phyloP scores from a whole-genome alignment of 1,140 invertebrate genomes.

The Vanessa tameamea region DNA sequence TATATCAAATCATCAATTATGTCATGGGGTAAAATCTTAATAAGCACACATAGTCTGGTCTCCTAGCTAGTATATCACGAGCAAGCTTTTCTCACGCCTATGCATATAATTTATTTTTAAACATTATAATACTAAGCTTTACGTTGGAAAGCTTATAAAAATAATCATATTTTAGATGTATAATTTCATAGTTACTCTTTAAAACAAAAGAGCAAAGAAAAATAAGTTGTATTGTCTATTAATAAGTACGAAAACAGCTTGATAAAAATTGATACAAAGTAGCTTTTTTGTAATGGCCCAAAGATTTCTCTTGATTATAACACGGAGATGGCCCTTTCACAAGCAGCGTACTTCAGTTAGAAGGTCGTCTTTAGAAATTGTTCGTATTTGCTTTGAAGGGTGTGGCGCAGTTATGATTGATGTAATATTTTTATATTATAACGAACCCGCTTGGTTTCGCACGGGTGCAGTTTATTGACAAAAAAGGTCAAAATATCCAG shows the following conservation, averaged over 20 bases:
- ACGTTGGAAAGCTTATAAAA: not conserved
- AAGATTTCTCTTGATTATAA: constrained; percentile 14
- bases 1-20: too few species aligned
- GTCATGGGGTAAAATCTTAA: too few species aligned
- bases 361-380: constrained; percentile 28
- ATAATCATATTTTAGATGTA: not conserved
- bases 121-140: not conserved
- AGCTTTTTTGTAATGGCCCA: not conserved
- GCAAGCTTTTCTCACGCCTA: not conserved
- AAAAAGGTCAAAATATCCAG: too few species aligned
- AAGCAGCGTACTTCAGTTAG: constrained; percentile 16
- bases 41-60: too few species aligned
- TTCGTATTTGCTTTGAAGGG: constrained; percentile 1
- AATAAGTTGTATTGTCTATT: not conserved
- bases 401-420: constrained; percentile 20
- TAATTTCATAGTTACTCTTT: not conserved
- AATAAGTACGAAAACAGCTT: not conserved
- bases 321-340: constrained; percentile 18
- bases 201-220: not conserved
- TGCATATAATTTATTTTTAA: constrained; percentile 2
- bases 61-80: too few species aligned
- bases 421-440: not conserved
- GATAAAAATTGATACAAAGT: not conserved
- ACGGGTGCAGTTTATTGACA: too few species aligned
- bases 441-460: too few species aligned